A percentile compares a stretch with the other conserved stretches of the same genome.
Evolutionary conservation across 1,140 invertebrate species (phyloP).

Genomic region (Bursaphelenchus mucronatus): DNA sequence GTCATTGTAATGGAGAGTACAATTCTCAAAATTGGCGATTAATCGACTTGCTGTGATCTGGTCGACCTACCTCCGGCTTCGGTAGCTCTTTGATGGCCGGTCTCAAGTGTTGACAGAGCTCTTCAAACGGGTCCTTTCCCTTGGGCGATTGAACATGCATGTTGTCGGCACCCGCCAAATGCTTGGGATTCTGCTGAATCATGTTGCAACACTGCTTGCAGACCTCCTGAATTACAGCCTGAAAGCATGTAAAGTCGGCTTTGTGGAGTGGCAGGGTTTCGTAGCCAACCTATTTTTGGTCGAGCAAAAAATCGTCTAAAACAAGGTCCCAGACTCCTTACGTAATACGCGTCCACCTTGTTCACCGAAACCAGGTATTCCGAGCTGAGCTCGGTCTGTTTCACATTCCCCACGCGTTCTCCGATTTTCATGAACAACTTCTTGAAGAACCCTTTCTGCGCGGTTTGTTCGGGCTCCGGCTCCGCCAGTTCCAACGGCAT

Average conservation of each 20-base stretch:
- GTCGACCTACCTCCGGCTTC: not conserved
- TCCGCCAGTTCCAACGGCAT: too few species aligned
- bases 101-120: not conserved
- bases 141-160: slow-evolving; percentile 8
- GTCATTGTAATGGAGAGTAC: too few species aligned
- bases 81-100: not conserved
- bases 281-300: too few species aligned
- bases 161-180: not conserved
- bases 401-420: slow-evolving; percentile 1
- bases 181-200: slow-evolving; percentile 6
- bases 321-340: not conserved
- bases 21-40: too few species aligned
- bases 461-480: not conserved
- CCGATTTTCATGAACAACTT: slow-evolving; percentile 12
- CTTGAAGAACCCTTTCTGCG: slow-evolving; percentile 3
- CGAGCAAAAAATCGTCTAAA: too few species aligned
- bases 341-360: slow-evolving; percentile 2
- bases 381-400: slow-evolving; percentile 1
- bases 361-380: not conserved
- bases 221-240: slow-evolving; percentile 7
- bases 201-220: not conserved
- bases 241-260: not conserved
- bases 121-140: slow-evolving; percentile 4
- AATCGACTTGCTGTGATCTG: too few species aligned
- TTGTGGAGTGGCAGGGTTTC: too few species aligned